Evolutionary conservation across 1,140 invertebrate species (phyloP).

Genomic region (Cheumatopsyche charites): DNA sequence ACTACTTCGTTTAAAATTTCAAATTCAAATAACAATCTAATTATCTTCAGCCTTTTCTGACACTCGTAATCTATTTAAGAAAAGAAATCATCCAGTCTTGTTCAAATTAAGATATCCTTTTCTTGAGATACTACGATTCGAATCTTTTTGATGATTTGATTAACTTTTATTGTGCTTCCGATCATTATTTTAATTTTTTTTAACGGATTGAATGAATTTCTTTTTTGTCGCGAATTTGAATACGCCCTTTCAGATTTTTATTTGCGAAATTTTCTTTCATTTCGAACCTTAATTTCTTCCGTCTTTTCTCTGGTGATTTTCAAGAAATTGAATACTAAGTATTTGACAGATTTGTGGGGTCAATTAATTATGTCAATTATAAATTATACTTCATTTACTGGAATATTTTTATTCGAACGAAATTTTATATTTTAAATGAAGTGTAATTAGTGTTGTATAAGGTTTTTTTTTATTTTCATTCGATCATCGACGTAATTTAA

Average conservation of each 20-base stretch:
- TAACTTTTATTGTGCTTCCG: constrained; percentile 16
- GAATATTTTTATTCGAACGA: not conserved
- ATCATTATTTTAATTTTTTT: constrained; percentile 10
- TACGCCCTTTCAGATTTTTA: not conserved
- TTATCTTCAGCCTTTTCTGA: not conserved
- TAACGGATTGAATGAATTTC: not conserved
- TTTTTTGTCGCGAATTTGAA: constrained; percentile 6
- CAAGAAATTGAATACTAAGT: no score
- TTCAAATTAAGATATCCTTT: no score
- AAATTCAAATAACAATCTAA: not conserved
- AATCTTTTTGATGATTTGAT: not conserved
- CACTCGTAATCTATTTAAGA: not conserved
- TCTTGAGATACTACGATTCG: no score
- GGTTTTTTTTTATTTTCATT: no score
- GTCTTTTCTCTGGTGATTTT: not conserved
- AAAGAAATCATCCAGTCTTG: no score
- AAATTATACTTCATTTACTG: not conserved
- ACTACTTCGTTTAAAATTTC: no score
- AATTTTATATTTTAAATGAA: no score
- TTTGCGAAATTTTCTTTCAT: no score
- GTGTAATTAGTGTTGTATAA: no score
- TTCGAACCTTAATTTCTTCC: not conserved
- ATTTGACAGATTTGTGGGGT: no score
- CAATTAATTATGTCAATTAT: no score
- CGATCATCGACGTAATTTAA: no score